Base-by-base conservation (phyloP, 2,113 vertebrate species). In the Chaetodon trifascialis region DNA sequence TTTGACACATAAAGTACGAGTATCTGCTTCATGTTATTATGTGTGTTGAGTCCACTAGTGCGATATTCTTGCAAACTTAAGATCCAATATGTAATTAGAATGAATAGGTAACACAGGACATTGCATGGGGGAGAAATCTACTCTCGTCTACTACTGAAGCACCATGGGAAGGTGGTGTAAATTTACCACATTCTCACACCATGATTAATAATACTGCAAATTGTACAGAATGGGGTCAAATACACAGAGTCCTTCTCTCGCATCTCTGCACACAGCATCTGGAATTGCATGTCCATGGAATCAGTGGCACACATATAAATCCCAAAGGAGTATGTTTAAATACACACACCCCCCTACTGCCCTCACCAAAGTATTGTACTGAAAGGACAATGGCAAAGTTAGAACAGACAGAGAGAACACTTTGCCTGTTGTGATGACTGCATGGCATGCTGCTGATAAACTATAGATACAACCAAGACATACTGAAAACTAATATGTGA, bases 171-270 rank as follows among this genome's bases (percentile, higher is more conserved):
- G 46, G 34, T 36, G 63, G 25, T 63, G 25, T 82, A 80, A 56
- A 86, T 88, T 55, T 55, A 64, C 60, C 2, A 36, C 73, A 86
- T 73, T 58, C 52, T 83, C 51, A 25, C 60, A 56, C 46, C 64
- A 72, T 91, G 81, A 91, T 92, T 89, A 88, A 92, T 93, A 90
- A 71, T 56, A 67, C 64, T 62, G 65, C 58, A 83, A 75, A 86
- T 67, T 86, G 46, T 89, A 92, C 90, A 88, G 87, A 92, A 93
- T 90, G 67, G 80, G 91, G 89, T 71, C 91, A 90, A 85, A 88
- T 79, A 90, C 91, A 87, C 64, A 83, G 54, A 90, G 79, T 59
- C 73, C 47, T 70, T 54, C 44, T 58, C 65, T 71, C 74, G 47
- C 59, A 42, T 77, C 44, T 60, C 38, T 80, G 69, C 66, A 71